phyloP scores from a whole-genome alignment of 2,113 vertebrate genomes.

The Scomber colias region DNA sequence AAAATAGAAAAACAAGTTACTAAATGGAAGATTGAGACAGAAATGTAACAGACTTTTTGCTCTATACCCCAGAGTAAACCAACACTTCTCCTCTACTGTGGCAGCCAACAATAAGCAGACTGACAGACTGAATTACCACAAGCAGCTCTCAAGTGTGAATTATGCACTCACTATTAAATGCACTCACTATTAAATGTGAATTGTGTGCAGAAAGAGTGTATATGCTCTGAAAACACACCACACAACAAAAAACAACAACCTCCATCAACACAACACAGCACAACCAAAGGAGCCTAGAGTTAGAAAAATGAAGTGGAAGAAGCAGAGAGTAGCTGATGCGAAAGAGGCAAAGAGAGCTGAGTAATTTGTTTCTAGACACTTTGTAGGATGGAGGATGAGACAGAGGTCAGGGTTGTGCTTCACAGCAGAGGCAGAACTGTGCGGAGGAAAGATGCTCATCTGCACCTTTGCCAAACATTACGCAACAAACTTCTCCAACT shows the following conservation, averaged over 20 bases:
- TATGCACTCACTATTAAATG: background rate
- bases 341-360: background rate
- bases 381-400: constrained; percentile 26
- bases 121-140: background rate
- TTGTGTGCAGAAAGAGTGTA: constrained; percentile 4
- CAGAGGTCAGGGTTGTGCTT: constrained; percentile 36
- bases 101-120: constrained; percentile 9
- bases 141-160: constrained; percentile 29
- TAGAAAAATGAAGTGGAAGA: background rate
- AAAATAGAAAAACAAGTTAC: no score
- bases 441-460: constrained; percentile 45
- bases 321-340: background rate
- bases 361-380: constrained; percentile 38
- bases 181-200: background rate
- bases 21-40: no score
- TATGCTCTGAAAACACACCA: background rate
- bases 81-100: background rate
- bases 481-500: constrained; percentile 26
- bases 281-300: background rate
- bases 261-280: background rate
- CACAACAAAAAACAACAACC: background rate
- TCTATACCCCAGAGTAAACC: background rate
- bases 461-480: constrained; percentile 27
- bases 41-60: background rate
- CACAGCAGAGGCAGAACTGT: constrained; percentile 8